A percentile compares a stretch with the other conserved stretches of the same genome.
Conservation (phyloP, 2,797 vertebrate species). For the Adelosebastes latens region DNA sequence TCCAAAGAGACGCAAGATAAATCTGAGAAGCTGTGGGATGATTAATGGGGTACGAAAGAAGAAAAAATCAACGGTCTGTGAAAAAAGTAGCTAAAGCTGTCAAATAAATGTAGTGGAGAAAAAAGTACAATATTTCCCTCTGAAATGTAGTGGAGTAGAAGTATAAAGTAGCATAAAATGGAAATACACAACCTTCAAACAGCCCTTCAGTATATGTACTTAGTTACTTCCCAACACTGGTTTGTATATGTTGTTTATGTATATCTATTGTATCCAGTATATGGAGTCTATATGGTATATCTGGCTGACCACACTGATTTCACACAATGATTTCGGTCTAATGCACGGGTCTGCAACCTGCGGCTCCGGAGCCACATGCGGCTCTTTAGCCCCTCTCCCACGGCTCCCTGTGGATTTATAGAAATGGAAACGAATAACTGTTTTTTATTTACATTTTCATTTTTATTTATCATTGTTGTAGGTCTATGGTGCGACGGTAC, state of each 20-base stretch:
- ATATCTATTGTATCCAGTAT: too few species aligned
- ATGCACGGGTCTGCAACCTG: too few species aligned
- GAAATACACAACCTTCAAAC: too few species aligned
- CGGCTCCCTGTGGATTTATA: too few species aligned
- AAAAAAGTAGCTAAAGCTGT: not conserved
- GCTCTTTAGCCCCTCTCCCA: too few species aligned
- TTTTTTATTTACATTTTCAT: too few species aligned
- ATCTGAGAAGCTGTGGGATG: too few species aligned
- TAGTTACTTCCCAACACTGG: not conserved
- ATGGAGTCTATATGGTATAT: not conserved
- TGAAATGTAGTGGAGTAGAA: not conserved
- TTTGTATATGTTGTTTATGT: not conserved
- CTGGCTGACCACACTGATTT: not conserved
- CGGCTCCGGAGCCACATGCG: too few species aligned
- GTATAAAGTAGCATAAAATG: not conserved
- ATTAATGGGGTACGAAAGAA: not conserved
- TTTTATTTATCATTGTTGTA: too few species aligned
- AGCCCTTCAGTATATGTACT: not conserved
- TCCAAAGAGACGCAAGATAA: not conserved
- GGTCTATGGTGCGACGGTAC: too few species aligned
- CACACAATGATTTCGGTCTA: not conserved
- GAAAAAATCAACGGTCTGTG: not conserved
- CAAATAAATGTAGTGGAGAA: not conserved
- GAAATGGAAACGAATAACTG: too few species aligned
- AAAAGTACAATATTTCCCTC: not conserved